Evolutionary conservation across 2,797 vertebrate genomes (phyloP).

Genomic region (Sebastes glaucus): DNA sequence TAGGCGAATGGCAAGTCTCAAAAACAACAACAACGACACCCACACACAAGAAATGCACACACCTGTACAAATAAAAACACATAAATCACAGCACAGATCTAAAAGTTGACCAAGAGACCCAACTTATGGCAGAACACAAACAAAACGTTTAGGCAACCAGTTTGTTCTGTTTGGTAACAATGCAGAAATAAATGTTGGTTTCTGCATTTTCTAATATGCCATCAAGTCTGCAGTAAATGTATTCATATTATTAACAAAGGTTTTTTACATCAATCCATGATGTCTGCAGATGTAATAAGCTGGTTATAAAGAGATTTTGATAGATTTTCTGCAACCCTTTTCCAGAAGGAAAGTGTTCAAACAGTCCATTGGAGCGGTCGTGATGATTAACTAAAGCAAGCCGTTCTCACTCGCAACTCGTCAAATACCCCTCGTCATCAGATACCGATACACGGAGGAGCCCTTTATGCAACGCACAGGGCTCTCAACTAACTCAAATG

Average conservation of each 20-base stretch:
- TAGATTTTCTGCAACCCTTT: no score
- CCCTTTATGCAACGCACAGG: no score
- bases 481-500: no score
- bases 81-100: not conserved
- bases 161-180: not conserved
- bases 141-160: not conserved
- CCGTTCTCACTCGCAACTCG: no score
- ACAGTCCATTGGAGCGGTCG: no score
- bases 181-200: not conserved
- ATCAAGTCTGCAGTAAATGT: not conserved
- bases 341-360: no score
- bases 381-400: no score
- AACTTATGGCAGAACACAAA: not conserved
- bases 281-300: not conserved
- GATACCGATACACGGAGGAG: no score
- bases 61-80: not conserved
- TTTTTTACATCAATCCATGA: not conserved
- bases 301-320: fast-evolving
- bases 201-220: not conserved
- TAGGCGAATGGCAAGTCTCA: not conserved
- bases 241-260: not conserved
- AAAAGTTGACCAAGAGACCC: not conserved
- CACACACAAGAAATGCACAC: not conserved
- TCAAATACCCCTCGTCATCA: no score
- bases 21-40: not conserved